phyloP scores from a whole-genome alignment of 1,140 invertebrate genomes.

The Rhopalosiphum padi region DNA sequence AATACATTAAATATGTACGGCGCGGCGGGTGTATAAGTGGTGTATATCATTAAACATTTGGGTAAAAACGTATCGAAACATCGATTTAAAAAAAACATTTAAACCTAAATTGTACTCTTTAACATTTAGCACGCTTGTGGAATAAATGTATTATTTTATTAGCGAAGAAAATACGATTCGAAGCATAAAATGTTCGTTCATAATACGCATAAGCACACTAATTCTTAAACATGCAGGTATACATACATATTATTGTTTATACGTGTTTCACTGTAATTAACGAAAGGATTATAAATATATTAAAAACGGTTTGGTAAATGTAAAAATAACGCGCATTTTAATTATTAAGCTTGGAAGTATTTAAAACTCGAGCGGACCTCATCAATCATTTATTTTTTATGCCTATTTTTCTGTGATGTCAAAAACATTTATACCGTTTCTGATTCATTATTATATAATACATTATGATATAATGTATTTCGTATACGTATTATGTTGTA shows the following conservation, averaged over 20 bases:
- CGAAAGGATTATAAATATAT: not conserved
- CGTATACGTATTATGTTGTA: too few relatives aligned
- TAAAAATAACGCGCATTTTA: not conserved
- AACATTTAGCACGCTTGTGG: not conserved
- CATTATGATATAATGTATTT: not conserved
- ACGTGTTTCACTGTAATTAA: not conserved
- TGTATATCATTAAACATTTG: not conserved
- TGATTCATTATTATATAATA: not conserved
- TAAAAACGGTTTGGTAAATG: not conserved
- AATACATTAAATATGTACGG: not conserved
- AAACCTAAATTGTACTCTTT: not conserved
- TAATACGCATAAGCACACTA: not conserved
- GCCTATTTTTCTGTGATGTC: not conserved
- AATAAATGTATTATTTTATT: not conserved
- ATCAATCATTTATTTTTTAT: not conserved
- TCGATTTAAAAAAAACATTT: not conserved
- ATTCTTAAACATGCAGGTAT: not conserved
- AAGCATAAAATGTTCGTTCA: not conserved
- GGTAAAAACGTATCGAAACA: not conserved
- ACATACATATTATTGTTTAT: not conserved
- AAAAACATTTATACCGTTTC: conserved; percentile 6
- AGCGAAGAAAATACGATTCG: not conserved
- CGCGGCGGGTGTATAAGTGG: not conserved
- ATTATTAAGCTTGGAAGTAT: conserved; percentile 12
- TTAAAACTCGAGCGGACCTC: not conserved